These are phyloP conservation scores for Candidula unifasciata DNA, from an alignment of 2,888 invertebrate genomes.

Conservation along the genomic window DNA sequence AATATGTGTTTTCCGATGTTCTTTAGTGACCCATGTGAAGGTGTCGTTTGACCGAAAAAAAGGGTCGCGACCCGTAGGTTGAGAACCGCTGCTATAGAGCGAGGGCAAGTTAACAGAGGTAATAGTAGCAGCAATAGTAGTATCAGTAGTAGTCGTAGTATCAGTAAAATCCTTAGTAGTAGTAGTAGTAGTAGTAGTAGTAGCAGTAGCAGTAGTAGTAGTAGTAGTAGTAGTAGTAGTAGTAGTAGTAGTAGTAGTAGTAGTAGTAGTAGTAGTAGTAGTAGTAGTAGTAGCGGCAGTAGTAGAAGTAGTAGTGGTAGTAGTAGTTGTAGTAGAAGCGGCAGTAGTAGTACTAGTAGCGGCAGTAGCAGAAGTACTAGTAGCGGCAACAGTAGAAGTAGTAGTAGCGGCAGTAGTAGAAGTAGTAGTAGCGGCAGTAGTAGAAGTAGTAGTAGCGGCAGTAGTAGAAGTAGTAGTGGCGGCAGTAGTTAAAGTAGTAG, in stretches of 20 bases:
- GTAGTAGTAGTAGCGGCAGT: too few species aligned
- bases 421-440: background rate
- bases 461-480: background rate
- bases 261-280: background rate
- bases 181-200: background rate
- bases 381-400: background rate
- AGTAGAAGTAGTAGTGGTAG: background rate
- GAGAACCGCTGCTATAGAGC: too few species aligned
- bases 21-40: too few species aligned
- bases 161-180: too few species aligned
- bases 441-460: background rate
- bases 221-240: background rate
- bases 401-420: background rate
- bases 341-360: conserved; percentile 6
- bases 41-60: too few species aligned
- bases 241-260: background rate
- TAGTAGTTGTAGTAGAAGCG: background rate
- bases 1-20: too few species aligned
- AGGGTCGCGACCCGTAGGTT: too few species aligned
- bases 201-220: conserved; percentile 13
- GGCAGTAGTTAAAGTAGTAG: background rate
- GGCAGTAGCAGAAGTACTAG: background rate
- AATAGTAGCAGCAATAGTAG: background rate
- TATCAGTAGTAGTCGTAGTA: background rate
- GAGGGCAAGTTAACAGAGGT: too few species aligned